A percentile compares a stretch with the other conserved stretches of the same genome.
Evolutionary conservation across 2,888 invertebrate genomes (phyloP).

Genomic region (Brachyptera putata): DNA sequence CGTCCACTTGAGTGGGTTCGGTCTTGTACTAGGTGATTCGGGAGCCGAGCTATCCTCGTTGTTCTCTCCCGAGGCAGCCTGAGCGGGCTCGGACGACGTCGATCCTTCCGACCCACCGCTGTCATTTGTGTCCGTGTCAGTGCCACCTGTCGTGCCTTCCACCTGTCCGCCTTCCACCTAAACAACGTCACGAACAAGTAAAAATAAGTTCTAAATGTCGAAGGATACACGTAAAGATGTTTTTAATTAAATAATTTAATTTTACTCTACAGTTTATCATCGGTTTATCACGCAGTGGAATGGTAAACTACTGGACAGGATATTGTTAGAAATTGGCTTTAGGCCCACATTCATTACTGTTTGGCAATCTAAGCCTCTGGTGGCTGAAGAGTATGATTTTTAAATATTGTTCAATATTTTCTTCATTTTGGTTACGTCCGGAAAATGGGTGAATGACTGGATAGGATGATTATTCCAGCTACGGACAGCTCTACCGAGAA

Average conservation of each 20-base stretch:
- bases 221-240: not conserved
- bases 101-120: conserved; percentile 47
- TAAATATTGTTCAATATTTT: too few species aligned
- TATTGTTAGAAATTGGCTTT: too few species aligned
- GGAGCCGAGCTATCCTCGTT: conserved; percentile 46
- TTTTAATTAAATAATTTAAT: not conserved
- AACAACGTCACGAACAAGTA: not conserved
- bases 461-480: too few species aligned
- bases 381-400: too few species aligned
- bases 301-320: too few species aligned
- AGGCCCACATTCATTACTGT: too few species aligned
- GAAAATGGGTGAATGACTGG: too few species aligned
- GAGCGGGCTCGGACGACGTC: conserved; percentile 41
- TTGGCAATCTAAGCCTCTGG: too few species aligned
- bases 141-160: conserved; percentile 13
- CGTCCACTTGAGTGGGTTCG: conserved; percentile 63
- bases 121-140: conserved; percentile 45
- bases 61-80: conserved; percentile 38
- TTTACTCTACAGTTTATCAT: not conserved
- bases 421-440: too few species aligned
- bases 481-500: too few species aligned
- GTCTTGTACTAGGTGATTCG: conserved; percentile 43
- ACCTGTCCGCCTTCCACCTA: conserved; percentile 7
- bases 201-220: too few species aligned
- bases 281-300: too few species aligned